Percentiles rank a stretch among this genome's conserved stretches.
phyloP scores from a whole-genome alignment of 2,113 vertebrate species.

The Eretmochelys imbricata region DNA sequence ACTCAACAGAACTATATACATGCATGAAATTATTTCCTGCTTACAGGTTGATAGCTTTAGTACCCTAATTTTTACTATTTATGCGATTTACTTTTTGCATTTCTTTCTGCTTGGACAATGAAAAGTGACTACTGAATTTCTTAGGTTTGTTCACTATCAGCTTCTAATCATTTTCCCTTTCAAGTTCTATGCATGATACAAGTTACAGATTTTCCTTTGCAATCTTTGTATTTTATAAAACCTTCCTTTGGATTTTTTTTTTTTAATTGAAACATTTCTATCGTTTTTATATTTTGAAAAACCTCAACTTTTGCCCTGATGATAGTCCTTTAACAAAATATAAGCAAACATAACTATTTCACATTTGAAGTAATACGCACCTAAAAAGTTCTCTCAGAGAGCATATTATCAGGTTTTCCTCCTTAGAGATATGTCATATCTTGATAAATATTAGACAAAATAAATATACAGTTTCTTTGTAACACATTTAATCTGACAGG shows the following conservation, averaged over 20 bases:
- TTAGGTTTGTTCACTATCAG: neutral
- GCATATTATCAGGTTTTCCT: neutral
- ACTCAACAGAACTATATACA: slow-evolving; percentile 25
- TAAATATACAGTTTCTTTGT: neutral
- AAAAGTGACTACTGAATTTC: slow-evolving; percentile 41
- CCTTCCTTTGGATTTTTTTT: neutral
- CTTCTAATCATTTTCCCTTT: slow-evolving; percentile 4
- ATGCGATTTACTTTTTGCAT: slow-evolving; percentile 30
- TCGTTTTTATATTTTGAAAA: slow-evolving; percentile 54
- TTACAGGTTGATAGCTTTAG: slow-evolving; percentile 43
- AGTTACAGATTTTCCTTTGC: neutral
- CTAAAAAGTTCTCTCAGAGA: neutral
- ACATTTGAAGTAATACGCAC: neutral
- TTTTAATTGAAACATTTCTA: slow-evolving; percentile 3
- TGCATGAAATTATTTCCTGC: slow-evolving; percentile 34
- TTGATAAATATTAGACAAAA: neutral
- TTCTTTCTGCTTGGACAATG: slow-evolving; percentile 47
- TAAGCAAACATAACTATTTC: slow-evolving; percentile 1
- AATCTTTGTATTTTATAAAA: neutral
- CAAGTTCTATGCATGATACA: neutral
- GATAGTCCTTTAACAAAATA: slow-evolving; percentile 8
- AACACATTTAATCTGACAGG: neutral
- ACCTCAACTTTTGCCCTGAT: slow-evolving; percentile 11
- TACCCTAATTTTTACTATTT: slow-evolving; percentile 29
- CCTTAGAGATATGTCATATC: neutral